Evolutionary conservation across 1,140 invertebrate genomes (phyloP), one percentile per base, ranked within the genome.

Genomic region (Anoplolepis gracilipes): DNA sequence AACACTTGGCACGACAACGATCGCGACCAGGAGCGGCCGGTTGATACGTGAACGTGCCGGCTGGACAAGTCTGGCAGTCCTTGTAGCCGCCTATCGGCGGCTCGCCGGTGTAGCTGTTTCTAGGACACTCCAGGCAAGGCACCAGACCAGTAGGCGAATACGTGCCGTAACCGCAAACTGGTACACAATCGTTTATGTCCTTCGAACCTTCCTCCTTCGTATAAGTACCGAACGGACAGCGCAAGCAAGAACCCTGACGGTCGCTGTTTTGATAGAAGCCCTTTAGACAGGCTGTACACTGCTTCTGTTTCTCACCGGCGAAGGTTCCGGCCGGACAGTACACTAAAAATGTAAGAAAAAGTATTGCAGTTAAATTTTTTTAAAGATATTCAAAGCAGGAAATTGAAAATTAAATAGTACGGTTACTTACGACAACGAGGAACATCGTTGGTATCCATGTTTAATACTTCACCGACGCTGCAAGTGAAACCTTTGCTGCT

Each of bases 291-390:
- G 97, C 97, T n/a, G 97, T 97, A 94, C 99, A 99, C 82, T 96
- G 95, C 86, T 98, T 97, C 93, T 98, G 97, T 87, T 98, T 98
- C 90, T 98, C 97, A 28, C 97, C 97, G 72, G 98, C 98, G 92
- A 97, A 99, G 0, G 98, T 99, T 90, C 99, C 99, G 90, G 98
- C 98, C 22, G 99, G 98, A 94, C 99, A 99, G 91, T 99, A 98
- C 69, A 99, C 97, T 98, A 90, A 88, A 96, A 96, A 75, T 62
- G 2, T 57, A 19, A n/a, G 28, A 13, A 67, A 79, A 84, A 2
- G 1, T 64, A n/a, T 57, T 72, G 19, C 16, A 36, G 65, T 65
- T 55, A 11, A 72, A 85, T 76, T 65, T 81, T 85, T 16, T 89
- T 81, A 64, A 55, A 67, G 42, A 87, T 46, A 62, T 75, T 79